Evolutionary conservation across 1,140 invertebrate genomes (phyloP).

Genomic region (Drosophila yakuba): DNA sequence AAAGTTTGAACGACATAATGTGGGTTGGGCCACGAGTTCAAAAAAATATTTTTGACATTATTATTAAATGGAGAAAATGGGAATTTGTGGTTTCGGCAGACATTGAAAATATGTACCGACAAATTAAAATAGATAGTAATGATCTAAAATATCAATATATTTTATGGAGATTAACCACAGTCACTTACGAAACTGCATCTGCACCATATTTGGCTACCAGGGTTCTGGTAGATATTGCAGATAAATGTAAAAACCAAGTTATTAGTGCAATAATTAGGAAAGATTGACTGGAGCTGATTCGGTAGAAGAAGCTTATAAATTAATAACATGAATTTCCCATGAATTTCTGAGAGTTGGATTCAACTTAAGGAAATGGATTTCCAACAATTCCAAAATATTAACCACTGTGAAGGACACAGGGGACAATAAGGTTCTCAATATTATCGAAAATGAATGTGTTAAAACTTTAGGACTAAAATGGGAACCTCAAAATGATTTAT

Average conservation of each 20-base stretch:
- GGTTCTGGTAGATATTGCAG: not conserved
- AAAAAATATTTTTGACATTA: no score
- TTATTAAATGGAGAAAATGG: no score
- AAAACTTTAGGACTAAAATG: not conserved
- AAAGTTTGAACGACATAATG: no score
- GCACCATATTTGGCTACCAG: not conserved
- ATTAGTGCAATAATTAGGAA: not conserved
- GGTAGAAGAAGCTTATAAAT: not conserved
- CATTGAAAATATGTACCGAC: no score
- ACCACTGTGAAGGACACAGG: not conserved
- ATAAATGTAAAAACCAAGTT: not conserved
- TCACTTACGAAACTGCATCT: not conserved
- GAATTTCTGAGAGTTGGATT: not conserved
- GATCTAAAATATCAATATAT: not conserved
- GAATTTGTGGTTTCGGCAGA: no score
- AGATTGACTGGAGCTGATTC: not conserved
- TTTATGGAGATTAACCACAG: constrained; percentile 1
- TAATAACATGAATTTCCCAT: not conserved
- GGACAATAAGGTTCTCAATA: not conserved
- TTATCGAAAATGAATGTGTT: not conserved
- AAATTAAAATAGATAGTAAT: not conserved
- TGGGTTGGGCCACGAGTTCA: no score
- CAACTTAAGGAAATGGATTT: constrained; percentile 12
- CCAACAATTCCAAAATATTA: not conserved
- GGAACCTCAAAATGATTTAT: not conserved